Evolutionary conservation across 2,888 invertebrate species (phyloP).

Genomic region (Caenorhabditis sp.): DNA sequence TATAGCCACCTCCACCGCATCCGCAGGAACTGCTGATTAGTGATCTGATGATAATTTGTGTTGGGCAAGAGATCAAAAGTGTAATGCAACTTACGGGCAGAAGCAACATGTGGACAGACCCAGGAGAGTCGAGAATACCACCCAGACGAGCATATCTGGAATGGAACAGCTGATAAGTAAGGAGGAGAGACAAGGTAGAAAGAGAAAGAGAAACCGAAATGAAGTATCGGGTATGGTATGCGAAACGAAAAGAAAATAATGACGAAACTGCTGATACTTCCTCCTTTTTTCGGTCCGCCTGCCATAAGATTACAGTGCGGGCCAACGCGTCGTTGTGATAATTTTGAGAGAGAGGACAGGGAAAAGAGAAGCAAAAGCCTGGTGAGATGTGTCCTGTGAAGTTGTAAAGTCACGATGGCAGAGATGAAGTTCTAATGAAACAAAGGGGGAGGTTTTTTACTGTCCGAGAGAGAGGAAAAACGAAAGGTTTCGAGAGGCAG

Average conservation of each 20-base stretch:
- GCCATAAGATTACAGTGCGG: constrained; percentile 53
- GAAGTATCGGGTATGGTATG: not conserved
- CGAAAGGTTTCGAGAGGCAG: constrained; percentile 12
- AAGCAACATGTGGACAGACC: constrained; percentile 41
- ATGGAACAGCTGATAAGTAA: constrained; percentile 24
- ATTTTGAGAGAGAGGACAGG: constrained; percentile 39
- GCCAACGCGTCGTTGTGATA: constrained; percentile 59
- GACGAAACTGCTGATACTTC: constrained; percentile 24
- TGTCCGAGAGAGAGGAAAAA: constrained; percentile 28
- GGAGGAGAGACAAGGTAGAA: no score
- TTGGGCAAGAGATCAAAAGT: no score
- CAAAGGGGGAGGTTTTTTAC: constrained; percentile 36
- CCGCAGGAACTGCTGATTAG: constrained; percentile 55
- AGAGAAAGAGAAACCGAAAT: no score
- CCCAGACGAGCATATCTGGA: constrained; percentile 1
- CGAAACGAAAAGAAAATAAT: constrained; percentile 40
- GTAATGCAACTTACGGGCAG: constrained; percentile 58
- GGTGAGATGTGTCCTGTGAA: constrained; percentile 47
- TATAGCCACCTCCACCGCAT: constrained; percentile 56
- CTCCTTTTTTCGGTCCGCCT: constrained; percentile 32
- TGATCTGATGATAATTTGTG: constrained; percentile 20
- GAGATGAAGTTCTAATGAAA: constrained; percentile 45
- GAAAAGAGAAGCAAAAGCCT: no score
- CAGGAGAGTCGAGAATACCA: constrained; percentile 6
- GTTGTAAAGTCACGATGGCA: constrained; percentile 56